Base-by-base conservation (phyloP, 2,888 invertebrate genomes). In the Ceraclea dissimilis region DNA sequence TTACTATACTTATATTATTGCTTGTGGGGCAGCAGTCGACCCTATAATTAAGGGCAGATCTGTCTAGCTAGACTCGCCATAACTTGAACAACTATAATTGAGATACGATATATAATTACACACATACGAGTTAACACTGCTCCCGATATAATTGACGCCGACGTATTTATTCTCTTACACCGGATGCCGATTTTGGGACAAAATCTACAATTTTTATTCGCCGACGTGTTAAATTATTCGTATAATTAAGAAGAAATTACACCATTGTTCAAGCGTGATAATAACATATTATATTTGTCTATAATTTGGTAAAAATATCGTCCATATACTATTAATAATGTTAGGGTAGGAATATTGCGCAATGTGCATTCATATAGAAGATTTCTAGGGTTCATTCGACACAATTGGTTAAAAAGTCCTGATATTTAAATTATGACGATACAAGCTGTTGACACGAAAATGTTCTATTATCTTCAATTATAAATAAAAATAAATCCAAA, bases 21-120 rank as follows among this genome's bases (percentile, higher is more conserved):
- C n/a, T n/a, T n/a, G n/a, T n/a, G n/a, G n/a, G n/a, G n/a, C n/a
- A n/a, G n/a, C 26, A 10, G 26, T 26, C 16, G 13, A 39, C 39
- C 39, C 39, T 8, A 39, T 39, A 39, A 39, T 39, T 39, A 39
- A 31, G 39, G 39, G 16, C 39, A 39, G 2, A 39, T 39, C 39
- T 39, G 39, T n/a, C 26, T 4, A 26, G 26, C 26, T n/a, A 6
- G 39, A 39, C 39, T 39, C 39, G 39, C n/a, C n/a, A n/a, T n/a
- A n/a, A 39, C 13, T 4, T 16, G 39, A 39, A 39, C 13, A 13
- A 39, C 5, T 16, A 39, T 8, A 39, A 39, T 5, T 5, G 39
- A 39, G 39, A 39, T 31, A n/a, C n/a, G n/a, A n/a, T n/a, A n/a
- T n/a, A n/a, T 39, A 39, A 39, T 39, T 39, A 39, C 39, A 39